These are phyloP conservation scores for Nautilus pompilius DNA, from an alignment of 1,140 invertebrate genomes.

Conservation along the genomic window DNA sequence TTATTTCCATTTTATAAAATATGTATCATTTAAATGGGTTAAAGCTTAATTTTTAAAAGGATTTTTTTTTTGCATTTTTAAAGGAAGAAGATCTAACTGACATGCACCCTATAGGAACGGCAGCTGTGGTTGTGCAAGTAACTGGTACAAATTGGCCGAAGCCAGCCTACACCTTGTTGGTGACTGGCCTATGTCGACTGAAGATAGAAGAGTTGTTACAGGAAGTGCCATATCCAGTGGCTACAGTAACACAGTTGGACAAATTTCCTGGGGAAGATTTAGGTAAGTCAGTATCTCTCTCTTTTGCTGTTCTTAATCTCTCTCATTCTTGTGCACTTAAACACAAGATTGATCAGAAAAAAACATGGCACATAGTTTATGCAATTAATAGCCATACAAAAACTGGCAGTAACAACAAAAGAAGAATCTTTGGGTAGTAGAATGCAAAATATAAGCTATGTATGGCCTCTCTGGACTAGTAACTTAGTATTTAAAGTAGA, in stretches of 20 bases:
- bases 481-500: background rate
- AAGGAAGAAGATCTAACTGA: slow-evolving; percentile 40
- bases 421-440: no score
- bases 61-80: slow-evolving; percentile 8
- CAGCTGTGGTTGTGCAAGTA: slow-evolving; percentile 61
- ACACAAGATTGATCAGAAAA: no score
- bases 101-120: slow-evolving; percentile 59
- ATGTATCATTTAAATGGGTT: no score
- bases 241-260: slow-evolving; percentile 58
- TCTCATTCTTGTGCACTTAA: no score
- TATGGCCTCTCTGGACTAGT: background rate
- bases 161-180: slow-evolving; percentile 59
- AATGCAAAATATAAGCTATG: no score
- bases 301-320: no score
- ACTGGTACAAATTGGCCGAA: slow-evolving; percentile 61
- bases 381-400: no score
- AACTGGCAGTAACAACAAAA: no score
- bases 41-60: background rate
- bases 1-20: background rate
- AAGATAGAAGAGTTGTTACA: slow-evolving; percentile 56
- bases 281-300: no score
- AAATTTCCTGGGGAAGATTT: slow-evolving; percentile 48
- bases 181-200: slow-evolving; percentile 60
- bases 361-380: no score
- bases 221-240: slow-evolving; percentile 59